phyloP scores from a whole-genome alignment of 2,888 invertebrate genomes.

The Escarpia spicata region DNA sequence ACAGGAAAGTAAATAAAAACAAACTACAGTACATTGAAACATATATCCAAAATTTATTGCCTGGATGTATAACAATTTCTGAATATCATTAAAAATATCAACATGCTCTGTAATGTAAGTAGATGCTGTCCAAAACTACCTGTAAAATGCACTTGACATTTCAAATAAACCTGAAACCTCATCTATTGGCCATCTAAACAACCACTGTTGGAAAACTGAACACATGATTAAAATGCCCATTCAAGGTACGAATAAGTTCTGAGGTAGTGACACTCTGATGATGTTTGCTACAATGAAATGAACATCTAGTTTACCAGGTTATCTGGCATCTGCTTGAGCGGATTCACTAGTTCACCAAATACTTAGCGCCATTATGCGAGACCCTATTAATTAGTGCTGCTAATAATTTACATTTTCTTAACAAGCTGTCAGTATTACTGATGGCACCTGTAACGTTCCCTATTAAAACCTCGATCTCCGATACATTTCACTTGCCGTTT shows the following conservation, averaged over 20 bases:
- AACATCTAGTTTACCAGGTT: not conserved
- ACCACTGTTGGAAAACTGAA: not conserved
- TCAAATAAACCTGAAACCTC: not conserved
- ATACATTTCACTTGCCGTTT: not conserved
- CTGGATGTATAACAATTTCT: slow-evolving; percentile 13
- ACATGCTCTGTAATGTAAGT: not conserved
- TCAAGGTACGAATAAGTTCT: not conserved
- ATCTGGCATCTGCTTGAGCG: not conserved
- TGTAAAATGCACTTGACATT: not conserved
- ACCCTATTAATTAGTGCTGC: not conserved
- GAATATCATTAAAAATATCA: slow-evolving; percentile 13
- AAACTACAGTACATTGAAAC: not conserved
- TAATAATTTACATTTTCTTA: not conserved
- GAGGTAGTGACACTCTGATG: not conserved
- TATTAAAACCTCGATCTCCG: not conserved
- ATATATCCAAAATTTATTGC: not conserved
- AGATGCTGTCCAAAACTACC: not conserved
- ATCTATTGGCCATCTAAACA: not conserved
- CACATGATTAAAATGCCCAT: not conserved
- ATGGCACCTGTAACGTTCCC: not conserved
- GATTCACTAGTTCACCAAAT: not conserved
- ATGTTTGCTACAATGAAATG: not conserved
- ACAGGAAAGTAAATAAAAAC: not conserved
- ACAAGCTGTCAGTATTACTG: not conserved
- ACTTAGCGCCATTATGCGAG: not conserved